These are phyloP conservation scores for Achroia grisella DNA, from an alignment of 1,140 invertebrate genomes.

Conservation along the genomic window DNA sequence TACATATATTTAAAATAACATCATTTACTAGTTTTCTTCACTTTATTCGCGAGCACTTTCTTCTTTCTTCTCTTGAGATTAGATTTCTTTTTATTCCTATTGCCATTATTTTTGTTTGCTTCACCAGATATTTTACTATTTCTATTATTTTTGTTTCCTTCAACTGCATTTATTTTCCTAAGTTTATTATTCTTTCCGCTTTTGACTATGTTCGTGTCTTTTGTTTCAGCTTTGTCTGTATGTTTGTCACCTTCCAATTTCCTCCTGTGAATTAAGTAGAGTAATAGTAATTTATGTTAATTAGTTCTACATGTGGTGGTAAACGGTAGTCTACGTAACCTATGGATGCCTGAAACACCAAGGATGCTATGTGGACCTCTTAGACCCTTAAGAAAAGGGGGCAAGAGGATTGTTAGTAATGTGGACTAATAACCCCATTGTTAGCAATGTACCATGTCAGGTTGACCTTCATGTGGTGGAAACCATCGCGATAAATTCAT, in stretches of 20 bases:
- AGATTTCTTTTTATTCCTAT: constrained; percentile 7
- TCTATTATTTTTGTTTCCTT: constrained; percentile 10
- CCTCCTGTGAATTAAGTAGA: constrained; percentile 23
- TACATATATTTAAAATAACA: background rate
- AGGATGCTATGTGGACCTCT: too few relatives aligned
- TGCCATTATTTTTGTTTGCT: constrained; percentile 20
- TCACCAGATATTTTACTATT: constrained; percentile 11
- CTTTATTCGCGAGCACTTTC: constrained; percentile 5
- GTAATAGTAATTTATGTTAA: constrained; percentile 5
- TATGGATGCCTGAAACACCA: too few relatives aligned
- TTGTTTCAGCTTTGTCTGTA: constrained; percentile 13
- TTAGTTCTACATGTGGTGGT: too few relatives aligned
- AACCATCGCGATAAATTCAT: too few relatives aligned
- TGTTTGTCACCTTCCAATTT: constrained; percentile 34
- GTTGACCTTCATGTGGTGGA: too few relatives aligned
- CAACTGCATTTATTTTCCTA: constrained; percentile 19
- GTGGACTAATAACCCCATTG: too few relatives aligned
- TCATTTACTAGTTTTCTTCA: constrained; percentile 2
- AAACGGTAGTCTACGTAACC: too few relatives aligned
- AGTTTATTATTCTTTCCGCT: constrained; percentile 39
- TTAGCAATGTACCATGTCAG: too few relatives aligned
- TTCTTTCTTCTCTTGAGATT: constrained; percentile 5
- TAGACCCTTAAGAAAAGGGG: too few relatives aligned
- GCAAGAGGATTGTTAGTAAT: too few relatives aligned
- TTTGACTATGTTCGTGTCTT: constrained; percentile 24